These are phyloP conservation scores for Psylliodes chrysocephalus DNA, from an alignment of 2,888 invertebrate species.

Conservation along the genomic window DNA sequence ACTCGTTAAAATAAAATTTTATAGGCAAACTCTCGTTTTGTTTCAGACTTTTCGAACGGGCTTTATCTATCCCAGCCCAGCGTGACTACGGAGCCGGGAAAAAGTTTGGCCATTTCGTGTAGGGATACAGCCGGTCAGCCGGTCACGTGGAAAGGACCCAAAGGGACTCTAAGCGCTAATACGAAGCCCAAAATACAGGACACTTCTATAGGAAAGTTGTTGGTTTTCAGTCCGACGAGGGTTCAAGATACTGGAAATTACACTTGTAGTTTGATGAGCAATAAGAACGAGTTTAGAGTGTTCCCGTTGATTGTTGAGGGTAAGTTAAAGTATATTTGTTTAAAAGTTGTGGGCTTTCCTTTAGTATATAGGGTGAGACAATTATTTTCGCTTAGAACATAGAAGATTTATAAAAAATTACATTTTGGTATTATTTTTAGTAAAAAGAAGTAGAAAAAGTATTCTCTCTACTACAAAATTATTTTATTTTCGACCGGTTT, in stretches of 20 bases:
- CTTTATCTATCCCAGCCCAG: constrained; percentile 28
- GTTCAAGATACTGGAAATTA: constrained; percentile 70
- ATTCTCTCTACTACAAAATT: no score
- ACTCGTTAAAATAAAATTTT: constrained; percentile 10
- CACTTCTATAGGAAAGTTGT: constrained; percentile 48
- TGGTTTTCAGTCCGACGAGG: constrained; percentile 65
- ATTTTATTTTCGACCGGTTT: no score
- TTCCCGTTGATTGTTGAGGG: constrained; percentile 55
- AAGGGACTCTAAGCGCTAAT: constrained; percentile 29
- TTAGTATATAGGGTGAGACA: no score
- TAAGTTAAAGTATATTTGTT: no score
- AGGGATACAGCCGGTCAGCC: constrained; percentile 38
- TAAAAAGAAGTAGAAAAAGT: no score
- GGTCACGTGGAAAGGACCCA: constrained; percentile 44
- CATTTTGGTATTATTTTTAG: no score
- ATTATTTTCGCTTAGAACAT: no score
- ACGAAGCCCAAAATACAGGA: constrained; percentile 33
- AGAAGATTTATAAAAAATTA: no score
- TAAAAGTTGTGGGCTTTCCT: no score
- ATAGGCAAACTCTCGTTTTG: constrained; percentile 9
- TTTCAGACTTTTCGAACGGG: constrained; percentile 26
- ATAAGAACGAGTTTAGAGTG: constrained; percentile 55
- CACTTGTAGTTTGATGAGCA: constrained; percentile 65
- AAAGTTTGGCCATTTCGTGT: constrained; percentile 35
- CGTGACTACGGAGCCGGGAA: constrained; percentile 27